Evolutionary conservation across 2,888 invertebrate species (phyloP), one percentile per base, ranked within the genome.

Genomic region (Dromius quadrimaculatus): DNA sequence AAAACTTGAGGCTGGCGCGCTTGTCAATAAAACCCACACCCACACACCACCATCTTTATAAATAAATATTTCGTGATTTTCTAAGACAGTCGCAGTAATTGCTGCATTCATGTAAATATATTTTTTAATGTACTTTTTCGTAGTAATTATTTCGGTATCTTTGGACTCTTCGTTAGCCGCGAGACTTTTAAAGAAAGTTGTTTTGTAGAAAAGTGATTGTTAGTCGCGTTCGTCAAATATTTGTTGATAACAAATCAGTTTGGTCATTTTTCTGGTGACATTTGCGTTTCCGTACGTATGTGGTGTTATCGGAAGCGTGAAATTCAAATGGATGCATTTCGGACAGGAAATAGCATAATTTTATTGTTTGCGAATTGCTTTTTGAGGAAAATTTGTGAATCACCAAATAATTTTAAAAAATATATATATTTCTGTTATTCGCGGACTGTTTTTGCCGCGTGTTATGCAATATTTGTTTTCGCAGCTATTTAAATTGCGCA

Each of bases 161-260:
- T 23, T 63, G 63, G 41, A 43, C 8, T 3, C 28, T 23, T 20
- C 20, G n/a, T 23, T 9, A 6, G 34, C 57, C 19, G 13, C 15
- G 28, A 45, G 45, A 45, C 66, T 6, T 66, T 54, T 54, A 66
- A 65, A 66, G 66, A 66, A 66, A 66, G 66, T 66, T 66, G 66
- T 66, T 66, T 66, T 66, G 66, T 66, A 17, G 41, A 50, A 41
- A 66, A 54, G 36, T 41, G 54, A 66, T 57, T 66, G 66, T 54
- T 11, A 15, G 19, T 66, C n/a, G 34, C 34, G 59, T 59, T 66
- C 28, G 66, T 59, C 68, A 68, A 68, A 68, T 68, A 68, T 68
- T 68, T 68, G 59, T 59, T 59, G 68, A 68, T 68, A 68, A 59
- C 59, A 59, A 68, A 68, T 68, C 68, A 68, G 68, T 68, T 32